phyloP scores from a whole-genome alignment of 2,888 invertebrate genomes.

The Pammene fasciana region DNA sequence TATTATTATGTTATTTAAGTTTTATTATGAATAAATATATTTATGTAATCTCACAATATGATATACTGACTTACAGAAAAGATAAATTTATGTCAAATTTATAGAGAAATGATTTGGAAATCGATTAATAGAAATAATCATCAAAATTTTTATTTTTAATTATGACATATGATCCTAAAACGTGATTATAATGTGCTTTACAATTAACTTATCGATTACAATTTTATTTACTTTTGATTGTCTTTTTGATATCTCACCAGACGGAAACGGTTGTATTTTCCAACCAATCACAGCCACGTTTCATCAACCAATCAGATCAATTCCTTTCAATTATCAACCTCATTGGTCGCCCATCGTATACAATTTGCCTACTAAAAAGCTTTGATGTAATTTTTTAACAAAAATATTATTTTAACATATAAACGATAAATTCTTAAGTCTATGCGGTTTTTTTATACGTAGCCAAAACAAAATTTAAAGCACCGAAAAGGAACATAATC shows the following conservation, averaged over 20 bases:
- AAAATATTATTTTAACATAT: neutral
- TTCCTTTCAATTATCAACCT: constrained; percentile 16
- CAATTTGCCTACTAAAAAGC: neutral
- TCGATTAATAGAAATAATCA: too few relatives aligned
- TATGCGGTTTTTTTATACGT: neutral
- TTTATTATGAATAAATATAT: too few relatives aligned
- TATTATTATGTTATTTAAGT: too few relatives aligned
- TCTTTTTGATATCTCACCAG: neutral
- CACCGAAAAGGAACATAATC: constrained; percentile 33
- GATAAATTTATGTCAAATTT: neutral
- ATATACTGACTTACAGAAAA: neutral
- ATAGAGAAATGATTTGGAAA: neutral
- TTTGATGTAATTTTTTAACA: neutral
- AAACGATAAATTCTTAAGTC: neutral
- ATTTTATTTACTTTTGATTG: constrained; percentile 8
- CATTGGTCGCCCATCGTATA: constrained; percentile 8
- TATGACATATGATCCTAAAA: too few relatives aligned
- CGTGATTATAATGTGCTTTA: too few relatives aligned
- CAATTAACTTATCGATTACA: too few relatives aligned
- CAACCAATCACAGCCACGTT: constrained; percentile 24
- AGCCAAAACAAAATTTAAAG: constrained; percentile 23
- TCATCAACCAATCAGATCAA: constrained; percentile 23
- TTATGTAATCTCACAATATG: neutral
- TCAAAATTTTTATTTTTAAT: too few relatives aligned
- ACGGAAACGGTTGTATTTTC: neutral